These are phyloP conservation scores for Lasioglossum vierecki DNA, from an alignment of 2,888 invertebrate genomes.

Conservation along the genomic window DNA sequence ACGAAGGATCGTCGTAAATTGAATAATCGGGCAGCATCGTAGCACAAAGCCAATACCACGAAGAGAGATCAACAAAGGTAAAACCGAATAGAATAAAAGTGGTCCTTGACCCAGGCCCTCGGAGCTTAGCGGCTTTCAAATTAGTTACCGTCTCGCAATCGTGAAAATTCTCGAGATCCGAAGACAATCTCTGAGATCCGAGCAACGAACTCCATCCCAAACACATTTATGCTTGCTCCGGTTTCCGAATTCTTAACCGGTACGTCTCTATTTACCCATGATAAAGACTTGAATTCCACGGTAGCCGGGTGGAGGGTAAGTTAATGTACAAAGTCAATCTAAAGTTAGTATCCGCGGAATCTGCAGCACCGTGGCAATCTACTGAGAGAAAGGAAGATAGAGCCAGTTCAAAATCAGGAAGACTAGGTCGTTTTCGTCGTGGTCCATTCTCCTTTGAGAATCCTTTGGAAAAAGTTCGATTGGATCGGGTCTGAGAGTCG, in stretches of 20 bases:
- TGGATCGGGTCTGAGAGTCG: neutral
- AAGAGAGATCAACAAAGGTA: neutral
- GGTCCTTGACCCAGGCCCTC: neutral
- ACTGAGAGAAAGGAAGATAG: neutral
- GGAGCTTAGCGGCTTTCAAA: neutral
- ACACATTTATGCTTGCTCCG: neutral
- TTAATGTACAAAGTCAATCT: constrained; percentile 13
- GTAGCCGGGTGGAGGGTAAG: neutral
- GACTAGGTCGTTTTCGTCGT: neutral
- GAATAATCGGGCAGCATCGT: neutral
- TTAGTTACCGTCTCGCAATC: neutral
- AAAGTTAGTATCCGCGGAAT: constrained; percentile 3
- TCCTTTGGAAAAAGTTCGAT: constrained; percentile 21
- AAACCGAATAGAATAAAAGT: neutral
- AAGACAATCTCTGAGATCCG: neutral
- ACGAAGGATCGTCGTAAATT: neutral
- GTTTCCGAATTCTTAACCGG: neutral
- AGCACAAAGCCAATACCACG: neutral
- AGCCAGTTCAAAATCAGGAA: constrained; percentile 12
- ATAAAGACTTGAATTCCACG: constrained; percentile 6
- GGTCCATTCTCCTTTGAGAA: constrained; percentile 13
- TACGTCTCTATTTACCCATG: neutral
- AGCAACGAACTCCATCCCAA: neutral
- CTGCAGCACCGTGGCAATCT: neutral
- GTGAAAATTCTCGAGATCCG: neutral